Evolutionary conservation across 2,888 invertebrate species (phyloP), one percentile per base, ranked within the genome.

Genomic region (Drosophila lacicola): DNA sequence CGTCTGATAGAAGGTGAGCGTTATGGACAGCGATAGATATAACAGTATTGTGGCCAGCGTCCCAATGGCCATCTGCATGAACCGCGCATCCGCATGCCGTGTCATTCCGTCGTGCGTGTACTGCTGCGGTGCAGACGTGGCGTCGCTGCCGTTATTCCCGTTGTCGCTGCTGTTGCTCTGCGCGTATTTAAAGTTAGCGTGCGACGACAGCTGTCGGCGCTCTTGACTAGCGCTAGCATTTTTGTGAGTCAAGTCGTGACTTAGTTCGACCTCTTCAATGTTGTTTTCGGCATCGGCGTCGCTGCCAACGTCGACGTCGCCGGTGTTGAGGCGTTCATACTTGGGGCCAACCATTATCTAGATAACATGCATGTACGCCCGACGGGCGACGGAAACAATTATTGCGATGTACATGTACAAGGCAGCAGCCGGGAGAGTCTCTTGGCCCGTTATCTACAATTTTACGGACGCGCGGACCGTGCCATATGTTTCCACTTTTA

Each of bases 1-100:
- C 94, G 98, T 95, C 92, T 99, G 99, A 93, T 99, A 99, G 93
- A 99, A 99, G 10, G 98, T 99, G 56, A 99, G 94, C 47, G 98
- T 96, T 86, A 99, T 98, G 13, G 99, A 99, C 60, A 99, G 94
- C 11, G 95, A 94, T 91, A 98, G 98, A 93, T 99, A 99, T 49
- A 97, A 93, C 3, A 96, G 91, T 54, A 99, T 96, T 47, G 98
- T 92, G 34, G 83, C 84, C 60, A 92, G 67, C 3, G 91, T 91
- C 14, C 91, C 90, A 41, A 92, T 86, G n/a, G 92, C 92, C 84
- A 92, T 82, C 51, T 92, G 92, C 89, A 92, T 90, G n/a, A 92
- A 70, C 47, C 83, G 89, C 0, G 91, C 88, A 41, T 88, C 84
- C 21, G 69, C 66, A 42, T 78, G 73, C 8, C 78, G 42, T 1